Evolutionary conservation across 2,797 vertebrate species (phyloP), one percentile per base, ranked within the genome.

Genomic region (Pelochelys cantorii): DNA sequence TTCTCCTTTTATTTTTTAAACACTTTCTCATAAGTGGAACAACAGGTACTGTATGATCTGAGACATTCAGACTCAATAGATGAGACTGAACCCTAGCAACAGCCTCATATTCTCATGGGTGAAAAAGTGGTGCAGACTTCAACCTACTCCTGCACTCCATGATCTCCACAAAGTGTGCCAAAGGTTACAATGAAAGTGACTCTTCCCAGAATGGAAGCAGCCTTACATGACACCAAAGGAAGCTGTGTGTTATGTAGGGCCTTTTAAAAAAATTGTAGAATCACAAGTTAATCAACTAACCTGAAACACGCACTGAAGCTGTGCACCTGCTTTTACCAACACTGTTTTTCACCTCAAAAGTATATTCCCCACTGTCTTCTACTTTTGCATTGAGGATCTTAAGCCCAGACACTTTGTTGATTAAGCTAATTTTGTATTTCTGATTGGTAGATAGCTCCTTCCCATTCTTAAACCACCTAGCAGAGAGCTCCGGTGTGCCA

Each of bases 401-500:
- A 88, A 99, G 98, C 91, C 98, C 98, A 91, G 99, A 99, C 31
- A 99, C 98, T 98, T 98, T 99, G 94, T 98, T 98, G 87, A 99
- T 99, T 97, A 99, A 99, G 89, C 98, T 99, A 93, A 99, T 98
- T 97, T 99, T 99, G 96, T 99, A 99, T 96, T 99, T 99, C 90
- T 96, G 98, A 87, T 99, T 98, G 85, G 98, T 98, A 23, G 98
- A 98, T 93, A 99, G 97, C 85, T 99, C 99, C 95, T 98, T 98
- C 4, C 99, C 99, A 54, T 99, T 98, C 97, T 99, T 99, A 97
- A 99, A 99, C 99, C 99, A 99, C 94, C 98, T 99, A n/a, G 98
- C 98, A 31, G 95, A 97, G 81, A 99, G 98, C 95, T 99, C 99
- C 20, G 99, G 99, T 10, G 99, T 99, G 89, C 99, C 99, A 4